phyloP scores from a whole-genome alignment of 2,797 vertebrate genomes.

The Chromis chromis region DNA sequence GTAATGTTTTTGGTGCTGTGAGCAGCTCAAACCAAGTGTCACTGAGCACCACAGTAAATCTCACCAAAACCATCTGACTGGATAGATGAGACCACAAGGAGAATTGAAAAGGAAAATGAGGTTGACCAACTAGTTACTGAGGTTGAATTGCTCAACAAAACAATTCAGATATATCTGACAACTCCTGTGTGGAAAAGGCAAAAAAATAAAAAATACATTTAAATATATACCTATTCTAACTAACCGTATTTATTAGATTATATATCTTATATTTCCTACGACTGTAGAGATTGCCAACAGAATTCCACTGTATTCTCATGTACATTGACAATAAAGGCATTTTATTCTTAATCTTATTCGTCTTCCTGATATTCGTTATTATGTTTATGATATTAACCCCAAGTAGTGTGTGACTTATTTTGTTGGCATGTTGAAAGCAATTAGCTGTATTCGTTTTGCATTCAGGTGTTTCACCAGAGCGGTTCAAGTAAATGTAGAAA shows the following conservation, averaged over 20 bases:
- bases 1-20: too few species aligned
- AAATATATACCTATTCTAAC: too few species aligned
- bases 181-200: neutral
- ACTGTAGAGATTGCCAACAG: too few species aligned
- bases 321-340: too few species aligned
- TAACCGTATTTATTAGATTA: too few species aligned
- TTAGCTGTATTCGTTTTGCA: neutral
- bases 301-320: too few species aligned
- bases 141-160: neutral
- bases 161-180: neutral
- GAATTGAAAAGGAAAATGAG: neutral
- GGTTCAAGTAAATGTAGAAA: constrained; percentile 13
- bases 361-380: neutral
- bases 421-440: neutral
- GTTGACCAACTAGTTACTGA: neutral
- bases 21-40: neutral
- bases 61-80: constrained; percentile 3
- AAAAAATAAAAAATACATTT: too few species aligned
- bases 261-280: too few species aligned
- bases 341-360: too few species aligned
- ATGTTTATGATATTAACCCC: neutral
- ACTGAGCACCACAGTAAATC: constrained; percentile 11
- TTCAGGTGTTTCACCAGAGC: neutral
- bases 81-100: neutral
- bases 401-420: neutral